Evolutionary conservation across 2,113 vertebrate species (phyloP).

Genomic region (Callaeas wilsoni): DNA sequence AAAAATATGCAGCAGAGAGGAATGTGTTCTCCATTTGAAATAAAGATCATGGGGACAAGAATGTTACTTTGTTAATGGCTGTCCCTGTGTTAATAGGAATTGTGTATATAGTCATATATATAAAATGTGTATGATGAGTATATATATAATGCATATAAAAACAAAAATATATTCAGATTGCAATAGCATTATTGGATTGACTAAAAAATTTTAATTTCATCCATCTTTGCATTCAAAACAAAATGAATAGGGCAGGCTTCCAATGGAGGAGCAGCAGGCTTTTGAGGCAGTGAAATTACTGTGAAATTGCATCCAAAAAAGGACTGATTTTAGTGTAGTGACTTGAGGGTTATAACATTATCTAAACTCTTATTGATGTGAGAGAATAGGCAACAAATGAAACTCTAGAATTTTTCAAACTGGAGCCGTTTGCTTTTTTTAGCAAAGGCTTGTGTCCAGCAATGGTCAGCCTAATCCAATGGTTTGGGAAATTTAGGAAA

Average conservation of each 20-base stretch:
- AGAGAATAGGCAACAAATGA: not conserved
- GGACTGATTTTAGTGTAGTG: not conserved
- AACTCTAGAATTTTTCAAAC: not conserved
- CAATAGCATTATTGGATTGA: not conserved
- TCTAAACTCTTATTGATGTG: not conserved
- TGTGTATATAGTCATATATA: not conserved
- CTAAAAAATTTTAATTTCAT: not conserved
- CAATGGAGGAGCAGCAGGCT: not conserved
- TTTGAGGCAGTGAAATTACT: not conserved
- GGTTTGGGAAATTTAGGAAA: not conserved
- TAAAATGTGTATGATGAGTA: not conserved
- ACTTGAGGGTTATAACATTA: not conserved
- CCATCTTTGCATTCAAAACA: not conserved
- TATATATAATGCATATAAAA: not conserved
- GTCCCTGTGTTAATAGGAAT: not conserved
- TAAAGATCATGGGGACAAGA: not conserved
- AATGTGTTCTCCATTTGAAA: not conserved
- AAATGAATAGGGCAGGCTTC: not conserved
- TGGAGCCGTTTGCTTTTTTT: not conserved
- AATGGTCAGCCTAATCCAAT: not conserved
- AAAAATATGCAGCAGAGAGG: not conserved
- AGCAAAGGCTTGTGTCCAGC: not conserved
- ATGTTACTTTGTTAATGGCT: not conserved
- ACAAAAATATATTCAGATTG: not conserved
- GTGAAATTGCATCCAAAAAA: not conserved